A percentile compares a stretch with the other conserved stretches of the same genome.
phyloP scores from a whole-genome alignment of 2,888 invertebrate genomes.

The Coelopa pilipes region DNA sequence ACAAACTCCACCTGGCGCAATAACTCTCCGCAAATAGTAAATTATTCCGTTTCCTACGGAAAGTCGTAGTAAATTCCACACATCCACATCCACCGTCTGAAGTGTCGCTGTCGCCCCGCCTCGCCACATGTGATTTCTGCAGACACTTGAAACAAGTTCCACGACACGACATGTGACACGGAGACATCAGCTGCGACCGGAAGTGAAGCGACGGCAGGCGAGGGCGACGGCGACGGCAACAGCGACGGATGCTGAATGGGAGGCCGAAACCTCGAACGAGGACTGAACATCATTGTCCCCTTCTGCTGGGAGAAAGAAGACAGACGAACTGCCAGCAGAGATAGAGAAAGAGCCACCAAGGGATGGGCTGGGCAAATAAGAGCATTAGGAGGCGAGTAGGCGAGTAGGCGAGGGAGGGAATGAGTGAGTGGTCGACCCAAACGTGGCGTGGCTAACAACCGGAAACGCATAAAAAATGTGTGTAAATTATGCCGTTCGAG shows the following conservation, averaged over 20 bases:
- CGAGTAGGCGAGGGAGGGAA: neutral
- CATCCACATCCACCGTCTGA: neutral
- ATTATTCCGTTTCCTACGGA: slow-evolving; percentile 7
- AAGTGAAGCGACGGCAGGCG: neutral
- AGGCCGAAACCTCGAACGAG: neutral
- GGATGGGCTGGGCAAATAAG: too few species aligned
- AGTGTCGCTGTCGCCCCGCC: neutral
- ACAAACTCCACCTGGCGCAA: too few species aligned
- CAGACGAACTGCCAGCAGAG: too few species aligned
- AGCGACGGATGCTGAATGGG: neutral
- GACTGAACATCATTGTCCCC: too few species aligned
- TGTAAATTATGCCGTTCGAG: slow-evolving; percentile 24
- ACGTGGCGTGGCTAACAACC: slow-evolving; percentile 14
- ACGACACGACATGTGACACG: slow-evolving; percentile 15
- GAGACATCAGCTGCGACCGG: neutral
- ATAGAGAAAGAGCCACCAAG: too few species aligned
- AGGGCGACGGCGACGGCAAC: neutral
- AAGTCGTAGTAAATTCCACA: slow-evolving; percentile 6
- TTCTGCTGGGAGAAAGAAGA: too few species aligned
- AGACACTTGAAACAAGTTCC: slow-evolving; percentile 26
- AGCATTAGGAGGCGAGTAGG: too few species aligned
- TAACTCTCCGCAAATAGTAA: neutral
- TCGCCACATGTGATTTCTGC: slow-evolving; percentile 4
- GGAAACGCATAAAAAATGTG: slow-evolving; percentile 27
- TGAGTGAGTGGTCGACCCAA: neutral